Evolutionary conservation across 2,797 vertebrate genomes (phyloP).

Genomic region (Clamator glandarius): DNA sequence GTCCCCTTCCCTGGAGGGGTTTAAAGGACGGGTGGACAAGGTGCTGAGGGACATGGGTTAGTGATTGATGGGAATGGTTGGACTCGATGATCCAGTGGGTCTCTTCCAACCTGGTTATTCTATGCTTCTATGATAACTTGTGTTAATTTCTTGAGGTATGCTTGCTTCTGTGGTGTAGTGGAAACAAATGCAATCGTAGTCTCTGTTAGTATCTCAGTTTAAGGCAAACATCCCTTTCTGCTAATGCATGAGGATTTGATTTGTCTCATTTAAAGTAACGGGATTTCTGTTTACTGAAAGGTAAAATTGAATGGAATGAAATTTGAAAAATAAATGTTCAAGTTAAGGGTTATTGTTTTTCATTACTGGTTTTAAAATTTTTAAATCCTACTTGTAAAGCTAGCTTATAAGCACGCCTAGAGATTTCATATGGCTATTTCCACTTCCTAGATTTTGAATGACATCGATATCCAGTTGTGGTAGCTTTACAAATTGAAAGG

Average conservation of each 20-base stretch:
- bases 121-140: too few species aligned
- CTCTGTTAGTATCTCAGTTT: not conserved
- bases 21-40: too few species aligned
- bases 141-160: not conserved
- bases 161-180: not conserved
- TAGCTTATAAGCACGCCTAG: not conserved
- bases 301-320: not conserved
- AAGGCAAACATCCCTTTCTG: not conserved
- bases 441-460: not conserved
- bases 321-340: not conserved
- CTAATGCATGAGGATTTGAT: not conserved
- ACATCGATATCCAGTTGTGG: not conserved
- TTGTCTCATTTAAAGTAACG: not conserved
- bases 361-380: not conserved
- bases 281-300: not conserved
- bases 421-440: not conserved
- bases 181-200: not conserved
- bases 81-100: too few species aligned
- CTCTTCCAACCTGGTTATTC: too few species aligned
- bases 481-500: not conserved
- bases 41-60: too few species aligned
- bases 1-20: too few species aligned
- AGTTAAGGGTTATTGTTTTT: not conserved
- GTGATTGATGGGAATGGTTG: too few species aligned
- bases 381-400: not conserved